phyloP scores from a whole-genome alignment of 2,888 invertebrate genomes.

The Anarsia innoxiella region DNA sequence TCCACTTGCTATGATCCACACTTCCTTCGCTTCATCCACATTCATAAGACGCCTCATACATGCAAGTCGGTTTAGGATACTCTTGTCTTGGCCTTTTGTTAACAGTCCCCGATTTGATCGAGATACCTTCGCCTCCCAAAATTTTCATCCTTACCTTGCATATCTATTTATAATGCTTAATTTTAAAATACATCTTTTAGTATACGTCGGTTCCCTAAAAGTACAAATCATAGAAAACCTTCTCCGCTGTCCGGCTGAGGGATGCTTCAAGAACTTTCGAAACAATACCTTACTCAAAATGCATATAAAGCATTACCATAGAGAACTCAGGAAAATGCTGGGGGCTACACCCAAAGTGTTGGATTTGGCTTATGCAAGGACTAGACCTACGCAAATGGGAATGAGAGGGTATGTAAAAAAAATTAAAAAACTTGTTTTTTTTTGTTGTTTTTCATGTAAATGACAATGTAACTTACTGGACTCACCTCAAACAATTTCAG shows the following conservation, averaged over 20 bases:
- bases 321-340: conserved; percentile 82
- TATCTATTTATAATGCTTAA: conserved; percentile 2
- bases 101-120: too few relatives aligned
- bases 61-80: too few relatives aligned
- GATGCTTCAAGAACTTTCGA: conserved; percentile 91
- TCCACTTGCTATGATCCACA: too few relatives aligned
- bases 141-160: too few relatives aligned
- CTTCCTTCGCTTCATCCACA: too few relatives aligned
- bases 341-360: conserved; percentile 90
- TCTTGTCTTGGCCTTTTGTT: too few relatives aligned
- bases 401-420: too few relatives aligned
- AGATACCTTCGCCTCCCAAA: background rate
- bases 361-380: conserved; percentile 88
- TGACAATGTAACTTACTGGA: too few relatives aligned
- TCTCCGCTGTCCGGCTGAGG: conserved; percentile 84
- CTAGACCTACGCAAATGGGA: conserved; percentile 42
- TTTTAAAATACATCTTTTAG: conserved; percentile 33
- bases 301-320: conserved; percentile 96
- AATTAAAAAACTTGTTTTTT: too few relatives aligned
- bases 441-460: too few relatives aligned
- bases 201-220: conserved; percentile 75
- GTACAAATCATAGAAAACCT: conserved; percentile 82
- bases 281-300: conserved; percentile 93
- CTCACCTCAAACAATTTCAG: too few relatives aligned
- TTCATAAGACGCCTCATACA: too few relatives aligned